These are phyloP conservation scores for Xiphorhynchus elegans DNA, from an alignment of 2,113 vertebrate species.

Conservation along the genomic window DNA sequence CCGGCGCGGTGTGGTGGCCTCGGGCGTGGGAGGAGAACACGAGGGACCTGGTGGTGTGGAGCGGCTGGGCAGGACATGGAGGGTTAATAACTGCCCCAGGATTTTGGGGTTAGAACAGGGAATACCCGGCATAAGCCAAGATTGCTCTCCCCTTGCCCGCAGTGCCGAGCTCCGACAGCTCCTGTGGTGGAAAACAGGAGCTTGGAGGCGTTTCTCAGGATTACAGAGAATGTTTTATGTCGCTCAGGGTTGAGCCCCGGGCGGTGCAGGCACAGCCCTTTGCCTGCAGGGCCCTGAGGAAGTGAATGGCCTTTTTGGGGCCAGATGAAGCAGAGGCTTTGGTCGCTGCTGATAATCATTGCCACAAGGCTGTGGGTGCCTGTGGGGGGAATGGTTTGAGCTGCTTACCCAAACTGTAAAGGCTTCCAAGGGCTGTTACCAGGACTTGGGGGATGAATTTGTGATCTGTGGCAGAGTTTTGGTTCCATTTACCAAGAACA, in stretches of 20 bases:
- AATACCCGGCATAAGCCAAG: not conserved
- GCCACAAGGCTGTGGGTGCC: not conserved
- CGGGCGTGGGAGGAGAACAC: not conserved
- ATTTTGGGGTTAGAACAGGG: not conserved
- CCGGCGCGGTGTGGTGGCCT: not conserved
- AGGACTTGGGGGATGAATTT: not conserved
- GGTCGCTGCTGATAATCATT: not conserved
- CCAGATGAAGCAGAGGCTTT: not conserved
- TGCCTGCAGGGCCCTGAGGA: not conserved
- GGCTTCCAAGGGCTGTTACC: not conserved
- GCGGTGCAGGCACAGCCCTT: not conserved
- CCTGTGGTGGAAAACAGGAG: not conserved
- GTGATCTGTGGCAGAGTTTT: not conserved
- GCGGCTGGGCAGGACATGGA: not conserved
- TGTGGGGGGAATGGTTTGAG: not conserved
- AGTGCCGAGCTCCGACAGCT: fast-evolving
- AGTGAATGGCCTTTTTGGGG: not conserved
- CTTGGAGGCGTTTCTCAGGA: not conserved
- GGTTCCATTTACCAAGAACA: not conserved
- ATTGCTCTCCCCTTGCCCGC: not conserved
- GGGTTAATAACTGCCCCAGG: not conserved
- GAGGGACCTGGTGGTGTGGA: fast-evolving
- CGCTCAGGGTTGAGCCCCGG: not conserved
- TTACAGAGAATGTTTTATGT: not conserved
- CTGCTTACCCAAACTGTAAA: not conserved